These are phyloP conservation scores for Merops nubicus DNA, from an alignment of 2,113 vertebrate species.

Conservation along the genomic window DNA sequence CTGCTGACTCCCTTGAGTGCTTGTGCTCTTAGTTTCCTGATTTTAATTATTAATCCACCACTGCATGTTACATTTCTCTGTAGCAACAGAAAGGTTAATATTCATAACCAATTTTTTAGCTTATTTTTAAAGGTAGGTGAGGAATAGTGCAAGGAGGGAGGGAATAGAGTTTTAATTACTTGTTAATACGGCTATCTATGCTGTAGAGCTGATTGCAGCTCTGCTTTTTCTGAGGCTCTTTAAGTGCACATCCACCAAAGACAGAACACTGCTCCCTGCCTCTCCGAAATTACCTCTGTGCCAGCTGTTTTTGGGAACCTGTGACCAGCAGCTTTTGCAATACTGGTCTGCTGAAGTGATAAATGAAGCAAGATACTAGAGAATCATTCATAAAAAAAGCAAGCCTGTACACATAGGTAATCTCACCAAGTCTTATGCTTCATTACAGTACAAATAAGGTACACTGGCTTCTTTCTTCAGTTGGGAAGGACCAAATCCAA, in stretches of 20 bases:
- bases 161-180: constrained; percentile 42
- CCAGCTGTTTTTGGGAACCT: not conserved
- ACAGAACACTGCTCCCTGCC: not conserved
- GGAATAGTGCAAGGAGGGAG: not conserved
- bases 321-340: not conserved
- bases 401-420: not conserved
- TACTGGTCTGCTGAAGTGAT: not conserved
- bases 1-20: constrained; percentile 20
- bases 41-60: constrained; percentile 61
- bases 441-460: not conserved
- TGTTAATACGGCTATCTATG: not conserved
- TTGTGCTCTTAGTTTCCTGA: not conserved
- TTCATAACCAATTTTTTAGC: not conserved
- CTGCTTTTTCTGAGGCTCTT: not conserved
- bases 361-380: not conserved
- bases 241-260: not conserved
- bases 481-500: not conserved
- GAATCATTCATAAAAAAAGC: not conserved
- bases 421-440: not conserved
- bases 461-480: fast-evolving
- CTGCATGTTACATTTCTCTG: not conserved
- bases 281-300: not conserved
- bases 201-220: not conserved
- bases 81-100: constrained; percentile 43
- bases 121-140: constrained; percentile 16